Evolutionary conservation across 2,888 invertebrate species (phyloP).

Genomic region (Diarsia rubi): DNA sequence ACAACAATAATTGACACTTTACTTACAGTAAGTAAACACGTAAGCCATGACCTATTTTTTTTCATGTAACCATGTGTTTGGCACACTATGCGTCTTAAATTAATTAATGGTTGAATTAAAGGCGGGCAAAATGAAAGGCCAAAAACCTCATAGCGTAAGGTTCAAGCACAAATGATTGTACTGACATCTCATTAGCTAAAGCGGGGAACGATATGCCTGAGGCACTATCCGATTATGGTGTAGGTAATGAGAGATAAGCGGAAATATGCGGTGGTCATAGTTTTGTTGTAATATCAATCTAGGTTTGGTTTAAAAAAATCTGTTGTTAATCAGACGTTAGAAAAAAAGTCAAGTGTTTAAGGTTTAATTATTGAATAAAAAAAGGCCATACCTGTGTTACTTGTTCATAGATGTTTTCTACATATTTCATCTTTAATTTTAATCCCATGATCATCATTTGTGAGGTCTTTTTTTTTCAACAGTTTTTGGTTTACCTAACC

Average conservation of each 20-base stretch:
- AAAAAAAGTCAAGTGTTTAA: too few species aligned
- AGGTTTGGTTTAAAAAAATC: background rate
- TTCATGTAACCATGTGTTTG: slow-evolving; percentile 42
- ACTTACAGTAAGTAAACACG: slow-evolving; percentile 31
- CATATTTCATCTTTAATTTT: too few species aligned
- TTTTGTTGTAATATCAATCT: background rate
- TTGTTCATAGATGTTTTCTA: too few species aligned
- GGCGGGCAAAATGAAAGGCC: slow-evolving; percentile 85
- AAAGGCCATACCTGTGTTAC: too few species aligned
- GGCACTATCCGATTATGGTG: slow-evolving; percentile 77
- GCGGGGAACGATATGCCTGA: slow-evolving; percentile 85
- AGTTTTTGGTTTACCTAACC: too few species aligned
- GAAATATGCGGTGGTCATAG: background rate
- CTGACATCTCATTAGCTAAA: slow-evolving; percentile 91
- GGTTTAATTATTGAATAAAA: too few species aligned
- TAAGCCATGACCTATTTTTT: slow-evolving; percentile 59
- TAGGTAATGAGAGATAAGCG: slow-evolving; percentile 62
- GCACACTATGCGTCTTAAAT: slow-evolving; percentile 70
- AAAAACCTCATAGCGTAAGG: slow-evolving; percentile 88
- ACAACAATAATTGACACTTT: slow-evolving; percentile 31
- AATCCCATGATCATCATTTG: too few species aligned
- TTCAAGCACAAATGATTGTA: slow-evolving; percentile 90
- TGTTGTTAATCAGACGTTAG: too few species aligned
- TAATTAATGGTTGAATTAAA: slow-evolving; percentile 86
- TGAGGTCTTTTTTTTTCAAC: too few species aligned